Base-by-base conservation (phyloP, 1,140 invertebrate species). In the Papilio polytes region DNA sequence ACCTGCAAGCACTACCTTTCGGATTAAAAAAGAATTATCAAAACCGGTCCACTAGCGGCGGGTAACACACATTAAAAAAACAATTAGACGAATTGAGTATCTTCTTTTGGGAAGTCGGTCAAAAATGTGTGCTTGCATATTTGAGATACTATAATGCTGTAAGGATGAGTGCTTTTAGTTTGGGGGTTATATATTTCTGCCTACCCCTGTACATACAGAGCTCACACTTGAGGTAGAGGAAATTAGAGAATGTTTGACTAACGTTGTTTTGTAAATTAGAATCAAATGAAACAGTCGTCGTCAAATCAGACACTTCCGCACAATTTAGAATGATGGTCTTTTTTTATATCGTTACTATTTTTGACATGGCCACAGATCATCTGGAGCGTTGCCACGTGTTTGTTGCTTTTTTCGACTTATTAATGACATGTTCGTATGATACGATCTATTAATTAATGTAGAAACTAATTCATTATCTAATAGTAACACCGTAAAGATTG, bases 341-440 rank as follows among this genome's bases (percentile, higher is more conserved):
- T 77, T 36, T 56, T 56, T 53, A n/a, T 53, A 53, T 18, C 12
- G 63, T 70, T 70, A 22, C 59, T 63, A 70, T 70, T 70, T 70
- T 70, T 31, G 63, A 70, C 12, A n/a, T 15, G 63, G 26, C 63
- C 63, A 70, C 63, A 70, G 63, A 70, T 70, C 63, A 70, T 70
- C 26, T 70, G 63, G 63, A 70, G 63, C 12, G 22, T 13, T 70
- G 63, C 63, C 63, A 70, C 63, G 63, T 66, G 12, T 63, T 63
- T 70, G 63, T 36, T 70, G 63, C 63, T 70, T 70, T 70, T 63
- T 70, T 70, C 13, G 56, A 66, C 59, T 66, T 66, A 66, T 66
- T 66, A 66, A 26, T 66, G 63, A 70, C 63, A 70, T 70, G 63
- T 31, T 70, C 26, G 1, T 66, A 15, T 31, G 63, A 36, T 70